These are phyloP conservation scores for Enteromius thamalakanensis DNA, from an alignment of 2,797 vertebrate species.

Conservation along the genomic window DNA sequence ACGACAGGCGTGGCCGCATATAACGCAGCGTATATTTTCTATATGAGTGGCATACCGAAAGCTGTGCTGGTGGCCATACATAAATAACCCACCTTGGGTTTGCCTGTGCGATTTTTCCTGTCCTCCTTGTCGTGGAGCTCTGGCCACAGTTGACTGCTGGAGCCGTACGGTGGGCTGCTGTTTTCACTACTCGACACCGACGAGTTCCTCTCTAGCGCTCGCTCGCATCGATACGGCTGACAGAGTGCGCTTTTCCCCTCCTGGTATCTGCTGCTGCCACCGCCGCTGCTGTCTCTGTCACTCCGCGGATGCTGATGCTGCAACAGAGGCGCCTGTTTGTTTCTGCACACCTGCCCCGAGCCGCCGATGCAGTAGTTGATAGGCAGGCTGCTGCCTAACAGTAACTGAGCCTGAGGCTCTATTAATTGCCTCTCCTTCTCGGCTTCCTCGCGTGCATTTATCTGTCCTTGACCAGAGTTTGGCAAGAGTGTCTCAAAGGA, in stretches of 20 bases:
- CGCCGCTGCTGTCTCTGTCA: slow-evolving; percentile 63
- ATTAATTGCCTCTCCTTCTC: slow-evolving; percentile 69
- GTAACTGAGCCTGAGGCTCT: slow-evolving; percentile 71
- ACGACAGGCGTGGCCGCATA: slow-evolving; percentile 72
- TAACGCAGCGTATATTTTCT: slow-evolving; percentile 4
- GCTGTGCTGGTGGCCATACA: neutral
- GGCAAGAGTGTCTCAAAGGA: slow-evolving; percentile 75
- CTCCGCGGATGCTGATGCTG: slow-evolving; percentile 73
- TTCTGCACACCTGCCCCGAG: slow-evolving; percentile 77
- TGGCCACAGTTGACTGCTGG: slow-evolving; percentile 82
- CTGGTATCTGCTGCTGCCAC: slow-evolving; percentile 13
- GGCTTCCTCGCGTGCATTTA: slow-evolving; percentile 72
- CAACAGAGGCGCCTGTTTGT: slow-evolving; percentile 74
- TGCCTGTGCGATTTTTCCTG: slow-evolving; percentile 76
- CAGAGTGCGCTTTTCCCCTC: slow-evolving; percentile 57
- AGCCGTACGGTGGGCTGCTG: slow-evolving; percentile 79
- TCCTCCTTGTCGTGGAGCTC: slow-evolving; percentile 78
- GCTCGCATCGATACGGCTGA: slow-evolving; percentile 62
- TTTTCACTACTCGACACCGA: slow-evolving; percentile 73
- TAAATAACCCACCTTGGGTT: slow-evolving; percentile 70
- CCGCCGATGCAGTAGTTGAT: slow-evolving; percentile 81
- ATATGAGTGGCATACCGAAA: slow-evolving; percentile 8
- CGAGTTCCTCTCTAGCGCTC: slow-evolving; percentile 68
- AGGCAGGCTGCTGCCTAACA: slow-evolving; percentile 80
- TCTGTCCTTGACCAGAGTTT: slow-evolving; percentile 76